Conservation (phyloP, 1,140 invertebrate species). For the Leptopilina boulardi region DNA sequence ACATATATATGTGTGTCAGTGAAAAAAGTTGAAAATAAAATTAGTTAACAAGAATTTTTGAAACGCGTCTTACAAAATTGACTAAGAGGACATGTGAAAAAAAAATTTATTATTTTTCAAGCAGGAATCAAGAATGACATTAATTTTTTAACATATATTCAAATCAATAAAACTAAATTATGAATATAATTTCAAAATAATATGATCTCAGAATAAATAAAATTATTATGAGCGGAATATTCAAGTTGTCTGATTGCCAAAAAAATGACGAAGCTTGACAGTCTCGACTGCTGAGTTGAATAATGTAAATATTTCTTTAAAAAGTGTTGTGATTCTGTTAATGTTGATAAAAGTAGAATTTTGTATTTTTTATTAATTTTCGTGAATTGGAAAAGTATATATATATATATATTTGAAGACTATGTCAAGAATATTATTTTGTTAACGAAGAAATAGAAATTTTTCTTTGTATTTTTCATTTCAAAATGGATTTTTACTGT, state of each 20-base stretch:
- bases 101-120: not conserved
- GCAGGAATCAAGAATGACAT: not conserved
- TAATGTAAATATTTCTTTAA: slow-evolving; percentile 22
- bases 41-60: slow-evolving; percentile 1
- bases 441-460: too few relatives aligned
- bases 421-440: too few relatives aligned
- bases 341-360: not conserved
- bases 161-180: not conserved
- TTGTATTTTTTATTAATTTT: not conserved
- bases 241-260: slow-evolving; percentile 26
- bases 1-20: not conserved
- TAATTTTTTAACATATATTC: not conserved
- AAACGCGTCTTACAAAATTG: not conserved
- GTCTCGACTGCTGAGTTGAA: not conserved
- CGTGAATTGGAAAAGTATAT: not conserved
- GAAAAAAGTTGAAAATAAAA: not conserved
- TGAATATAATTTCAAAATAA: not conserved
- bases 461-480: too few relatives aligned
- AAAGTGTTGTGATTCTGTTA: slow-evolving; percentile 17
- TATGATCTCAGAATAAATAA: slow-evolving; percentile 18
- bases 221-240: slow-evolving; percentile 19
- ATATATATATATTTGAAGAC: too few relatives aligned
- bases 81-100: not conserved
- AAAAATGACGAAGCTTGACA: slow-evolving; percentile 21
- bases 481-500: too few relatives aligned